phyloP scores from a whole-genome alignment of 2,888 invertebrate species.

The Drosophila melanocephala region DNA sequence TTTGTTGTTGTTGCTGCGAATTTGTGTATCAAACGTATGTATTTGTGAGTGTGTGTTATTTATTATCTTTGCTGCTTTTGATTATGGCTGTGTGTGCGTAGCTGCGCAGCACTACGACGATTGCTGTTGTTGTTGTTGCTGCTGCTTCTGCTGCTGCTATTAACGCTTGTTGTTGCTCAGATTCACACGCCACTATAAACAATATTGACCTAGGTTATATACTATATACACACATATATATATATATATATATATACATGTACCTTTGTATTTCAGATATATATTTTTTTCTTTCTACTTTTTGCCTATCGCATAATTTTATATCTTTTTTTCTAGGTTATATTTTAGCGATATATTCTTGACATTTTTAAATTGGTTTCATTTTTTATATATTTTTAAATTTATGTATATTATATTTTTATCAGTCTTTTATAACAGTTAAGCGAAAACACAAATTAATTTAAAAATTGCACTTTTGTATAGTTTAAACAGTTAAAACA shows the following conservation, averaged over 20 bases:
- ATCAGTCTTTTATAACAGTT: constrained; percentile 64
- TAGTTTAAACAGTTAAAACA: constrained; percentile 22
- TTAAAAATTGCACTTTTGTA: constrained; percentile 73
- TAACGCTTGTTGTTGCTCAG: constrained; percentile 63
- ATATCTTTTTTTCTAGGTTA: constrained; percentile 31
- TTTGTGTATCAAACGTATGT: constrained; percentile 50
- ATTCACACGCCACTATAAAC: constrained; percentile 84
- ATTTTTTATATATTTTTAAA: constrained; percentile 9
- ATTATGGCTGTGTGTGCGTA: constrained; percentile 30
- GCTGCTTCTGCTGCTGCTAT: constrained; percentile 28
- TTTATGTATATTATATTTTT: constrained; percentile 11
- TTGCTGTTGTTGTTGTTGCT: constrained; percentile 41
- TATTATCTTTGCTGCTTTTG: constrained; percentile 52
- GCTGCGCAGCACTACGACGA: constrained; percentile 37
- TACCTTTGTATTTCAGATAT: constrained; percentile 24
- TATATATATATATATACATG: neutral
- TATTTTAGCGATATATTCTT: constrained; percentile 26
- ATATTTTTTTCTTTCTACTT: constrained; percentile 2
- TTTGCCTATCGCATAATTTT: constrained; percentile 11
- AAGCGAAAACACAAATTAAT: constrained; percentile 51
- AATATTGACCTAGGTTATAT: constrained; percentile 85
- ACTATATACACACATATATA: constrained; percentile 32
- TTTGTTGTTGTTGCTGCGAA: constrained; percentile 39
- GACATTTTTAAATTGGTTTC: constrained; percentile 12
- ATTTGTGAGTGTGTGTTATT: constrained; percentile 19